A percentile compares a stretch with the other conserved stretches of the same genome.
Evolutionary conservation across 2,113 vertebrate genomes (phyloP).

Genomic region (Coreoperca whiteheadi): DNA sequence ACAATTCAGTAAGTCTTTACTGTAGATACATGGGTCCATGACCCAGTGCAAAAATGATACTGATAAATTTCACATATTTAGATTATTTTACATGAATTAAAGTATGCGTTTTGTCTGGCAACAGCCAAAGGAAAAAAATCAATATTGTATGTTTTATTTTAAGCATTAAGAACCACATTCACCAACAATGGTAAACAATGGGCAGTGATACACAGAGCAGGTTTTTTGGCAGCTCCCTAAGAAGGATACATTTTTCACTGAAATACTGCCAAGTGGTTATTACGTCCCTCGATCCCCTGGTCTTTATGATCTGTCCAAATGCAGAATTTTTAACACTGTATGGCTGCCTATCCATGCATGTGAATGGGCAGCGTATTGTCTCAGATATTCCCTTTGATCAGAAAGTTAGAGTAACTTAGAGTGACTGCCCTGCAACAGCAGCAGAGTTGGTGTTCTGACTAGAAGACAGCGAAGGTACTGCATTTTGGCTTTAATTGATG

Average conservation of each 20-base stretch:
- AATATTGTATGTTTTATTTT: not conserved
- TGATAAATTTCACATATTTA: too few relatives aligned
- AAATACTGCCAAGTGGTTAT: not conserved
- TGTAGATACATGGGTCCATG: too few relatives aligned
- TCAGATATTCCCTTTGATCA: not conserved
- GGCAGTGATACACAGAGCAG: not conserved
- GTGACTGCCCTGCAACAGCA: too few relatives aligned
- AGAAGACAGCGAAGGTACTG: too few relatives aligned
- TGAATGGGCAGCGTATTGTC: not conserved
- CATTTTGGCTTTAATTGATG: too few relatives aligned
- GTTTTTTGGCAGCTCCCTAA: slow-evolving; percentile 1
- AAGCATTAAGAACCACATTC: not conserved
- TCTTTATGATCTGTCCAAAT: slow-evolving; percentile 1
- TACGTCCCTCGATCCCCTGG: not conserved
- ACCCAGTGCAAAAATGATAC: too few relatives aligned
- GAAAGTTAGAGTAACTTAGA: not conserved
- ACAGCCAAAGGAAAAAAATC: not conserved
- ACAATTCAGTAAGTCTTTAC: too few relatives aligned
- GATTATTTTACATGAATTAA: not conserved
- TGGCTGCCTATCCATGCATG: not conserved
- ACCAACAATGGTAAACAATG: not conserved
- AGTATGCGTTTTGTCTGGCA: not conserved
- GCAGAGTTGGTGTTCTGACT: too few relatives aligned
- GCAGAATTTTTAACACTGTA: not conserved
- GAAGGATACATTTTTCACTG: not conserved